Percentiles rank a stretch among this genome's conserved stretches.
Conservation (phyloP, 1,140 invertebrate species). For the Venustaconcha ellipsiformis region DNA sequence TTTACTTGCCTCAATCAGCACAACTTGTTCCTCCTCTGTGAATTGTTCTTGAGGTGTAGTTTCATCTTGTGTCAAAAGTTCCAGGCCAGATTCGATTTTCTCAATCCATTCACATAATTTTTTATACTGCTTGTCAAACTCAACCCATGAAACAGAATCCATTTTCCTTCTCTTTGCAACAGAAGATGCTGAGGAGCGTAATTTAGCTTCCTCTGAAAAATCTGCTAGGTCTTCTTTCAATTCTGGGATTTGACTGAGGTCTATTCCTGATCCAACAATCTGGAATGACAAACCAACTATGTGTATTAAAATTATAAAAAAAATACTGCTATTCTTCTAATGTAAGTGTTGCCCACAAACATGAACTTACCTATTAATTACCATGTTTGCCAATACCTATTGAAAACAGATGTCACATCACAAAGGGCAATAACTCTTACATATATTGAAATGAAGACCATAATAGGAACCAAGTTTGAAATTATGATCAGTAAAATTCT, state of each 20-base stretch:
- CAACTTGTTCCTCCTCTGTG: conserved; percentile 74
- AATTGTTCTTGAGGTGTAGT: conserved; percentile 72
- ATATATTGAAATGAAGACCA: too few species aligned
- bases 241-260: conserved; percentile 52
- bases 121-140: conserved; percentile 73
- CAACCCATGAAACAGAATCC: conserved; percentile 63
- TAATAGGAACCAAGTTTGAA: too few species aligned
- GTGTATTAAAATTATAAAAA: background rate
- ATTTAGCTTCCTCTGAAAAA: conserved; percentile 30
- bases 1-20: conserved; percentile 70
- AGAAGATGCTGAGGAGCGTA: conserved; percentile 30
- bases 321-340: background rate
- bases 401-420: too few species aligned
- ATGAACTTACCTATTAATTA: too few species aligned
- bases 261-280: conserved; percentile 63
- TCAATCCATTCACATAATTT: conserved; percentile 75
- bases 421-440: too few species aligned
- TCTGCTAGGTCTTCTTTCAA: conserved; percentile 40
- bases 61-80: conserved; percentile 69
- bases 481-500: too few species aligned
- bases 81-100: conserved; percentile 72
- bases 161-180: conserved; percentile 53
- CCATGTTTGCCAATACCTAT: too few species aligned
- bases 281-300: conserved; percentile 23
- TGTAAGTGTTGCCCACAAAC: too few species aligned